A percentile compares a stretch with the other conserved stretches of the same genome.
Evolutionary conservation across 1,140 invertebrate species (phyloP).

Genomic region (Samia ricini): DNA sequence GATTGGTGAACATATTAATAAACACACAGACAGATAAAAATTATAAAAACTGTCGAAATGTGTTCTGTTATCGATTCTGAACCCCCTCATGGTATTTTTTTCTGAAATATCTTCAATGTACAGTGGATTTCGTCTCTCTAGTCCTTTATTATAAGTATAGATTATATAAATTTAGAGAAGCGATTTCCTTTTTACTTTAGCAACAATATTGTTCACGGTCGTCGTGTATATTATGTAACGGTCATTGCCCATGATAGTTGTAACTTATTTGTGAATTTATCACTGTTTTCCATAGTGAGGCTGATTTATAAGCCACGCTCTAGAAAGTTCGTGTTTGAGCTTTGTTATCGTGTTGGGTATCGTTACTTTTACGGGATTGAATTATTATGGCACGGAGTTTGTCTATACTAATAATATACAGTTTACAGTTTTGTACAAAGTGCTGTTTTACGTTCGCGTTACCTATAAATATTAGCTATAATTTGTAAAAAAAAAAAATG

Average conservation of each 20-base stretch:
- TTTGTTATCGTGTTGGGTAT: conserved; percentile 27
- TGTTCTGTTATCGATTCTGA: too few species aligned
- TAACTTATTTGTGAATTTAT: conserved; percentile 41
- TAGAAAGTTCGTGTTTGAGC: conserved; percentile 38
- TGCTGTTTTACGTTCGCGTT: not conserved
- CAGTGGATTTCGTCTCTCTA: too few species aligned
- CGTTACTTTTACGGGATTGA: conserved; percentile 22
- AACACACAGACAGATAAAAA: too few species aligned
- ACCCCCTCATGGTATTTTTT: too few species aligned
- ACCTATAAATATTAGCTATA: not conserved
- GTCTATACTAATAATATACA: conserved; percentile 2
- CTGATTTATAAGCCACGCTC: conserved; percentile 49
- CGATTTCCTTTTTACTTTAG: conserved; percentile 6
- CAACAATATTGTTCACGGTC: not conserved
- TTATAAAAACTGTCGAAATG: too few species aligned
- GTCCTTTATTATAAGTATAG: too few species aligned
- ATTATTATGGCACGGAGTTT: conserved; percentile 20
- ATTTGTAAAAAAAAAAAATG: too few species aligned
- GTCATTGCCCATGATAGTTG: conserved; percentile 23
- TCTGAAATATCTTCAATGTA: too few species aligned
- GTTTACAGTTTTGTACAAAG: not conserved
- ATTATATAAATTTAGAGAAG: not conserved
- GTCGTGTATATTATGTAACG: conserved; percentile 4
- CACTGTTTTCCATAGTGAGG: conserved; percentile 26
- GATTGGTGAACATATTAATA: too few species aligned